Evolutionary conservation across 2,888 invertebrate species (phyloP).

Genomic region (Mamestra brassicae): DNA sequence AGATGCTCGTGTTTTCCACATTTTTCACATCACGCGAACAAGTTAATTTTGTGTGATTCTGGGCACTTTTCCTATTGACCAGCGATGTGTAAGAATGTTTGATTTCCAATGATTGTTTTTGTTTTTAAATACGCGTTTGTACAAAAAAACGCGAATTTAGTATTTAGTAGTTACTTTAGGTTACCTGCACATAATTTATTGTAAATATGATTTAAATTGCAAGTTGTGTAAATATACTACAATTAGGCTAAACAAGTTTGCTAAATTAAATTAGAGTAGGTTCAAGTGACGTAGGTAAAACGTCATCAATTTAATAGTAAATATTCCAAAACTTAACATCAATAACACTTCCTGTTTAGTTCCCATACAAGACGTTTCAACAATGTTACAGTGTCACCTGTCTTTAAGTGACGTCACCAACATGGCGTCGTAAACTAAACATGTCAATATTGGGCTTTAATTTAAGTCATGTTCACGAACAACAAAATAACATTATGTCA

Average conservation of each 20-base stretch:
- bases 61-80: no score
- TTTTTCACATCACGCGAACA: no score
- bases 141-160: no score
- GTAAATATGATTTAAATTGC: no score
- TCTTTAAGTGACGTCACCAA: conserved; percentile 35
- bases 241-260: not conserved
- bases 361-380: conserved; percentile 2
- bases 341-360: conserved; percentile 1
- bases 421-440: conserved; percentile 36
- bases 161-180: no score
- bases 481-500: conserved; percentile 41
- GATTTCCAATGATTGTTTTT: no score
- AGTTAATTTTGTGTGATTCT: no score
- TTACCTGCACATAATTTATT: no score
- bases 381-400: conserved; percentile 28
- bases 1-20: no score
- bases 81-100: no score
- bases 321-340: not conserved
- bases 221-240: no score
- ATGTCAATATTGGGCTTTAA: conserved; percentile 57
- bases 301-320: not conserved
- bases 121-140: no score
- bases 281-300: not conserved
- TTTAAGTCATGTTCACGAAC: conserved; percentile 48
- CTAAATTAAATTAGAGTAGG: not conserved